Evolutionary conservation across 2,888 invertebrate genomes (phyloP), one percentile per base, ranked within the genome.

Genomic region (Galeruca laticollis): DNA sequence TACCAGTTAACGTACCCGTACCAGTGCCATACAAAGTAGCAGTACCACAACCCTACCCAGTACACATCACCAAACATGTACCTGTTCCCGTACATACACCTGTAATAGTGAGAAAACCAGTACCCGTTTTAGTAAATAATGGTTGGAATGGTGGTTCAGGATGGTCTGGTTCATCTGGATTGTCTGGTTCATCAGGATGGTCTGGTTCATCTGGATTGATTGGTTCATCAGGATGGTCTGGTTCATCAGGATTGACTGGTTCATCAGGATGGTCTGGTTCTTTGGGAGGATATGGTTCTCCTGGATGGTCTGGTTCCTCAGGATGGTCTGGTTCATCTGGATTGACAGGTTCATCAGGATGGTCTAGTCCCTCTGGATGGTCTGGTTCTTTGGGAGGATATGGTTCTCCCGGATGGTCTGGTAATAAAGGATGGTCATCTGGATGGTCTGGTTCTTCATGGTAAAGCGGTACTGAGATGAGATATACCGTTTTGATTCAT

Each of bases 31-130:
- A 82, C 33, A 80, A 81, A 69, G 81, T 83, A 63, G 76, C 81
- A 26, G 82, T 85, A 47, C 84, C 84, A 59, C 82, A 82, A 72
- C 86, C 84, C 49, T 78, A 79, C 35, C 82, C 86, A n/a, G 87
- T 87, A 21, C 85, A 86, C 35, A 83, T 88, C 2, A 85, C 86
- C 60, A 86, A 86, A 70, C 86, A 87, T 65, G 85, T 87, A 3
- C 84, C 87, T 15, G 87, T 88, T 52, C 87, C 87, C 68, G 86
- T 88, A 74, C 87, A 87, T 54, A 87, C 88, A 2, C 84, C 84
- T 35, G 81, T 85, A 21, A 74, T 78, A 59, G 78, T 85, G 10
- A 83, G 84, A 49, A 77, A 75, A 59, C 54, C 69, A 49, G 75
- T 77, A 21, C 77, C 76, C 51, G 73, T 78, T 59, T 40, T 33